Evolutionary conservation across 1,140 invertebrate species (phyloP), one percentile per base, ranked within the genome.

Genomic region (Eupeodes corollae): DNA sequence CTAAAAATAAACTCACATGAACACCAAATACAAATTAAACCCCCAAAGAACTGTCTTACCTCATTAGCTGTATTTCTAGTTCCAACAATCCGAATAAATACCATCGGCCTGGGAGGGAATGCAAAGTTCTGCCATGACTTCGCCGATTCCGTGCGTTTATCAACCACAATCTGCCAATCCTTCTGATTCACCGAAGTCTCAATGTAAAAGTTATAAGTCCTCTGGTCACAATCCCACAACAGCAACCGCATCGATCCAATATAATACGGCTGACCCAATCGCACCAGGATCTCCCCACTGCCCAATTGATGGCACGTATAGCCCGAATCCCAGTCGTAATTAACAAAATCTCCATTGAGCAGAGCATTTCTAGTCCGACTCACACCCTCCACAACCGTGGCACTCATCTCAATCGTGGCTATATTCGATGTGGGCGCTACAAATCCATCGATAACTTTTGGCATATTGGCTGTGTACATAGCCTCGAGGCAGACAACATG

Each of bases 271-370:
- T 99, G 96, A 15, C 91, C 89, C 49, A 99, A 76, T 72, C 98
- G 93, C 47, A 99, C 83, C 51, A 92, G 77, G 61, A 99, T 98
- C 51, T 84, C 80, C 30, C 95, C 94, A 58, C 86, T 92, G 52
- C 94, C 93, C 34, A 99, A 73, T 72, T 99, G 95, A 76, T 99
- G 96, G 70, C 94, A 98, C 2, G 94, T 98, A 70, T 98, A 99
- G 41, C 96, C 63, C 5, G 84, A 90, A 69, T 99, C 94, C 94
- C 94, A 98, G 75, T 98, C 92, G 71, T 99, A 99, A 67, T 88
- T 84, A 53, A 84, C 79, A 26, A 79, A 90, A 60, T 98, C 89
- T 3, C 93, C 94, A 77, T 99, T 97, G 46, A 99, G 78, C 9
- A 99, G 75, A n/a, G 91, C 86, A 76, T 98, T 95, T 43, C 93